Conservation (phyloP, 2,797 vertebrate genomes). For the Sebastolobus altivelis region DNA sequence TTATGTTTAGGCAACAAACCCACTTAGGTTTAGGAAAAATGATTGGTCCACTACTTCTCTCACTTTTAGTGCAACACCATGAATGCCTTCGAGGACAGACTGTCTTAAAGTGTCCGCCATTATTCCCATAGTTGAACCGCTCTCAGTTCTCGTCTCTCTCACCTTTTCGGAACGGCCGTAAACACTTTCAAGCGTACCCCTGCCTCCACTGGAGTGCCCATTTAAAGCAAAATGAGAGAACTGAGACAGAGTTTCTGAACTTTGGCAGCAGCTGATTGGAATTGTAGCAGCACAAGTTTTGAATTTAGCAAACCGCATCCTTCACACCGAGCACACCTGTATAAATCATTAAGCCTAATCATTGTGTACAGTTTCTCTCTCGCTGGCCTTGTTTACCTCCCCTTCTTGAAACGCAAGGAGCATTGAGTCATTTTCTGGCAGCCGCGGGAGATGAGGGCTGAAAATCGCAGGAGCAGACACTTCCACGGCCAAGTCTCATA, state of each 20-base stretch:
- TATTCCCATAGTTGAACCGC: not conserved
- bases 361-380: not conserved
- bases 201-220: not conserved
- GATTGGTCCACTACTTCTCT: not conserved
- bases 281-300: not conserved
- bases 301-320: not conserved
- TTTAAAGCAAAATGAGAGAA: not conserved
- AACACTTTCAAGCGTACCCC: not conserved
- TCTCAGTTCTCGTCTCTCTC: not conserved
- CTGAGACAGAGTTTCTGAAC: conserved; percentile 1
- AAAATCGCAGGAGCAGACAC: conserved; percentile 75
- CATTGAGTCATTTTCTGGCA: conserved; percentile 72
- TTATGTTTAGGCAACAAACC: no score
- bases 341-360: conserved; percentile 14
- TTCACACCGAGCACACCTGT: conserved; percentile 3
- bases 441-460: conserved; percentile 51
- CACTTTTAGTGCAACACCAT: not conserved
- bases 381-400: conserved; percentile 39
- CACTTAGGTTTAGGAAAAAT: no score
- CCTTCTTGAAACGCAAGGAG: conserved; percentile 63
- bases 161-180: not conserved
- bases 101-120: not conserved
- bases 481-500: conserved; percentile 78
- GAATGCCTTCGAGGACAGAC: not conserved
- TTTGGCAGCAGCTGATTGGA: not conserved